phyloP scores from a whole-genome alignment of 35 echinoderm and acorn worm genomes.

The Eucidaris tribuloides region DNA sequence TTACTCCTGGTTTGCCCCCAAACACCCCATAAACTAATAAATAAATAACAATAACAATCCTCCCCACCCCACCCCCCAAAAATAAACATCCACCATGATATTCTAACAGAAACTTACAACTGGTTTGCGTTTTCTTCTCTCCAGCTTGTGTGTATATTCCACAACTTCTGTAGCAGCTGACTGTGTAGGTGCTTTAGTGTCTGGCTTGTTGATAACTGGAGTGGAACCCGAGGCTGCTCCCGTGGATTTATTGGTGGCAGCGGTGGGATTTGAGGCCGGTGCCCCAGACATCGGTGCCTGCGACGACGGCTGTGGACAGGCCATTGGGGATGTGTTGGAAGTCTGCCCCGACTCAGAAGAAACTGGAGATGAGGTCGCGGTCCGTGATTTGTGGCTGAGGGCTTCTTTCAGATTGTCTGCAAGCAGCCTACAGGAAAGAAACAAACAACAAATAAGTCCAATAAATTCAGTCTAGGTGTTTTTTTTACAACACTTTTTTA shows the following conservation, averaged over 20 bases:
- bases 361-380: not conserved
- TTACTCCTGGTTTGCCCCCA: not conserved
- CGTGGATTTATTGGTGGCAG: not conserved
- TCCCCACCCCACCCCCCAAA: not conserved
- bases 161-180: not conserved
- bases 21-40: not conserved
- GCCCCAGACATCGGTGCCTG: not conserved
- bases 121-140: conserved; percentile 17
- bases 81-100: not conserved
- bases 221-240: not conserved
- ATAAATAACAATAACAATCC: not conserved
- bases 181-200: not conserved
- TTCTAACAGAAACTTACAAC: not conserved
- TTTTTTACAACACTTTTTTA: too few relatives aligned
- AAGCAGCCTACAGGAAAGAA: not conserved
- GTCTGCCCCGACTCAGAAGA: not conserved
- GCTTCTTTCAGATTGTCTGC: not conserved
- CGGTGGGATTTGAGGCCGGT: not conserved
- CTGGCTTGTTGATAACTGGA: not conserved
- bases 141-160: conserved; percentile 18
- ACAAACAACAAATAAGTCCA: too few relatives aligned
- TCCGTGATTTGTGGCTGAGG: not conserved
- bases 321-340: not conserved
- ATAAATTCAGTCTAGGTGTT: too few relatives aligned
- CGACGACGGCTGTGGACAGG: not conserved